Base-by-base conservation (phyloP, 2,888 invertebrate genomes). In the Chirona hameri region DNA sequence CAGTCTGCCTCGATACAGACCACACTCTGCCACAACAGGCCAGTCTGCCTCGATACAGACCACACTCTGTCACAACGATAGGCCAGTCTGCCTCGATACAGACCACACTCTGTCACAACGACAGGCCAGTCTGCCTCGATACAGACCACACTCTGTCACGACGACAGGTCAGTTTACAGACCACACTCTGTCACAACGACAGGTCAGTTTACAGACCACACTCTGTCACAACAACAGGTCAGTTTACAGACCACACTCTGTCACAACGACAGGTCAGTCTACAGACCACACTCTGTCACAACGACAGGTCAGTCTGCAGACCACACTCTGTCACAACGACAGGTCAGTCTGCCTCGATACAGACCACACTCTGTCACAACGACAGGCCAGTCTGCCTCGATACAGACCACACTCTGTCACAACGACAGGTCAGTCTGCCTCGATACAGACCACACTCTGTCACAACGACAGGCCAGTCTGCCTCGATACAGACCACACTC, bases 201-300 rank as follows among this genome's bases (percentile, higher is more conserved):
- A 87, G 90, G 89, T 76, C 39, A 1, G 72, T 21, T 27, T n/a
- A n/a, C n/a, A n/a, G n/a, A n/a, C n/a, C n/a, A n/a, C n/a, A n/a
- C n/a, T n/a, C n/a, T n/a, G n/a, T n/a, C 90, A 91, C 86, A 89
- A 90, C 85, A 91, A 91, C 86, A 87, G 90, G 89, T n/a, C n/a
- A n/a, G n/a, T n/a, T n/a, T n/a, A n/a, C 89, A 89, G 82, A 88
- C 87, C 0, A 87, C 88, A 79, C 86, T 91, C 12, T 86, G 87
- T 81, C 90, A 91, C 86, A 89, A 90, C 85, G 91, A 91, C 86
- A 87, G 90, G 89, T 76, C 39, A 1, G 72, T 21, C 65, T n/a
- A n/a, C n/a, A n/a, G n/a, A n/a, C n/a, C n/a, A n/a, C n/a, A n/a
- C n/a, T n/a, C n/a, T n/a, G n/a, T n/a, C 90, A 91, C 86, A 89